phyloP scores from a whole-genome alignment of 2,113 vertebrate species.

The Aleadryas rufinucha region DNA sequence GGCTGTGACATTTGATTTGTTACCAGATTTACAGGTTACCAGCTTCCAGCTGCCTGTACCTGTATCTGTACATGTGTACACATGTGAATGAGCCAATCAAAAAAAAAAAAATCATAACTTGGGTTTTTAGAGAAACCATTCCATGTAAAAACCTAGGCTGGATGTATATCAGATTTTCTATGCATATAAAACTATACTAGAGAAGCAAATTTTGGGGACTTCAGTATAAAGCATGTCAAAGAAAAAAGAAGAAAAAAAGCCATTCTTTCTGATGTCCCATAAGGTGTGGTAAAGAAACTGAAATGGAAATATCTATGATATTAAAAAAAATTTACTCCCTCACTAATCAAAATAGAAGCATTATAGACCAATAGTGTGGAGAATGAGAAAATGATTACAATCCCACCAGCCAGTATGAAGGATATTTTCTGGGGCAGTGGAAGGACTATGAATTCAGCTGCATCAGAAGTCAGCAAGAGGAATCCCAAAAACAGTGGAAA shows the following conservation, averaged over 20 bases:
- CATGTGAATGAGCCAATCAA: accelerated
- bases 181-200: background rate
- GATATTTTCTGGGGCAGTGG: background rate
- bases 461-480: background rate
- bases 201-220: background rate
- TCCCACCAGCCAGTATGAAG: background rate
- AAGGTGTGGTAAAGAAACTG: background rate
- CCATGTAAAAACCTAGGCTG: background rate
- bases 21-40: background rate
- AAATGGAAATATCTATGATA: background rate
- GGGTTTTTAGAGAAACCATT: background rate
- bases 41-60: background rate
- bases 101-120: background rate
- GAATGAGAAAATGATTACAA: background rate
- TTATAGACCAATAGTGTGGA: background rate
- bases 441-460: background rate
- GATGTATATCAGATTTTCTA: background rate
- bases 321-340: background rate
- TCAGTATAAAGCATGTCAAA: background rate
- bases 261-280: background rate
- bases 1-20: background rate
- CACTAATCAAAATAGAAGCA: background rate
- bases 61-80: background rate
- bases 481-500: background rate
- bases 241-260: background rate